Conservation (phyloP, 2,113 vertebrate species). For the Paramormyrops kingsleyae region DNA sequence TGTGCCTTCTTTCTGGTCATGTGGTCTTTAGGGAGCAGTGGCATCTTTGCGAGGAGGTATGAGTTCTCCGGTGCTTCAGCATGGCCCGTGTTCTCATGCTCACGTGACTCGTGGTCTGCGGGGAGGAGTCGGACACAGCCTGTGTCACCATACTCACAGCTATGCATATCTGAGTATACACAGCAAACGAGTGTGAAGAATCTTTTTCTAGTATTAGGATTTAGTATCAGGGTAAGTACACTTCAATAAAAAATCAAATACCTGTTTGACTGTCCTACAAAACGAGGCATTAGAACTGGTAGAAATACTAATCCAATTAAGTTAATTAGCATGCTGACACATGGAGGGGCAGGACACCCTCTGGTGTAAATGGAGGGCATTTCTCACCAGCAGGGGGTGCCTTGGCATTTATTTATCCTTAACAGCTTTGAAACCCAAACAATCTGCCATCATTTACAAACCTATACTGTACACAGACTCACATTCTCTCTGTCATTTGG, state of each 20-base stretch:
- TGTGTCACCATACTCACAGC: neutral
- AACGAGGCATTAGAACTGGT: neutral
- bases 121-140: neutral
- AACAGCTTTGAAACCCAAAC: constrained; percentile 20
- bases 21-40: constrained; percentile 61
- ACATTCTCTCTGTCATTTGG: neutral
- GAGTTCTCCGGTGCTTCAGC: constrained; percentile 75
- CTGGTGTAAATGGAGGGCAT: neutral
- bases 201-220: neutral
- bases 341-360: neutral
- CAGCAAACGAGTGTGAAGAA: neutral
- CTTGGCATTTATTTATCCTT: constrained; percentile 47
- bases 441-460: neutral
- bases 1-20: constrained; percentile 77
- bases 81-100: constrained; percentile 75
- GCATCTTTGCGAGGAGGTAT: constrained; percentile 68
- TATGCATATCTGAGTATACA: neutral
- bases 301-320: neutral
- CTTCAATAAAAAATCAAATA: neutral
- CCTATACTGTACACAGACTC: neutral
- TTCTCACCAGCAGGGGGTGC: constrained; percentile 47
- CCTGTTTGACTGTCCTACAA: neutral
- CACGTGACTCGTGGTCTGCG: constrained; percentile 79
- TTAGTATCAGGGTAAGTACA: neutral
- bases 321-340: neutral